Evolutionary conservation across 2,113 vertebrate species (phyloP).

Genomic region (Indri indri): DNA sequence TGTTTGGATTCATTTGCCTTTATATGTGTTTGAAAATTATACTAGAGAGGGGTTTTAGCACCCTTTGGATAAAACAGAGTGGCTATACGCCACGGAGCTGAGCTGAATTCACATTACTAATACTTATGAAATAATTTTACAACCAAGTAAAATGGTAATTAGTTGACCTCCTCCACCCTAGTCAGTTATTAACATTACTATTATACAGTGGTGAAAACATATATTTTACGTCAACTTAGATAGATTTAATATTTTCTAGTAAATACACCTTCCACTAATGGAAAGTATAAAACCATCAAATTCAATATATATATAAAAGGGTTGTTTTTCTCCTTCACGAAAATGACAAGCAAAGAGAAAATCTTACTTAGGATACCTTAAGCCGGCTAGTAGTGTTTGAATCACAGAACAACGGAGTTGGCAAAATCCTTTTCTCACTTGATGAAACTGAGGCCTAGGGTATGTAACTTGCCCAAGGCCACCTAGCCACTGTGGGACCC

Average conservation of each 20-base stretch:
- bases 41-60: not conserved
- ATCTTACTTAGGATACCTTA: not conserved
- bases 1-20: not conserved
- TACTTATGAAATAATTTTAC: constrained; percentile 1
- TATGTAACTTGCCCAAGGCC: not conserved
- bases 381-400: not conserved
- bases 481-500: not conserved
- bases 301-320: not conserved
- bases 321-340: constrained; percentile 32
- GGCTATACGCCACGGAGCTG: not conserved
- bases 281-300: constrained; percentile 34
- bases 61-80: not conserved
- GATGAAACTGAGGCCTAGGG: constrained; percentile 1
- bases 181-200: constrained; percentile 25
- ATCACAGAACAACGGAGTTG: constrained; percentile 2
- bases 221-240: not conserved
- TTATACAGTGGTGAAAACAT: constrained; percentile 29
- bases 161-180: not conserved
- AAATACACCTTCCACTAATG: not conserved
- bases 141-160: constrained; percentile 34
- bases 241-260: constrained; percentile 42
- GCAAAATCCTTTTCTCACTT: constrained; percentile 1
- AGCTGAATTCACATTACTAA: constrained; percentile 47
- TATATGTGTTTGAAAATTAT: constrained; percentile 37
- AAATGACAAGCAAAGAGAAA: constrained; percentile 38